Evolutionary conservation across 2,113 vertebrate genomes (phyloP), one percentile per base, ranked within the genome.

Genomic region (Ptyas mucosa): DNA sequence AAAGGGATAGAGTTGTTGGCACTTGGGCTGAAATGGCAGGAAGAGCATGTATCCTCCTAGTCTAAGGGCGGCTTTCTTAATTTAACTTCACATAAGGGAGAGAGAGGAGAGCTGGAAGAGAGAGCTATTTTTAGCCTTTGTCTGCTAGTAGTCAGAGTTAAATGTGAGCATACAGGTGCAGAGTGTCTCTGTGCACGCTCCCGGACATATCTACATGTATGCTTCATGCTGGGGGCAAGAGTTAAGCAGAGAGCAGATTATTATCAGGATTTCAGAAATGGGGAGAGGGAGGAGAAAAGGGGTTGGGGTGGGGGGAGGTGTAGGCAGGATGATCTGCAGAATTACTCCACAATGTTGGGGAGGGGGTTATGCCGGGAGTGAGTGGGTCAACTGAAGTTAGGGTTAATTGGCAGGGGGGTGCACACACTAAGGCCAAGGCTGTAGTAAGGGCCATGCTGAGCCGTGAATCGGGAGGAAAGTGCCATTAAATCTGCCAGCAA

Each of bases 401-500:
- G 10, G n/a, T 14, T 93, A 90, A 93, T 93, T 90, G 89, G 92
- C 54, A 53, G 89, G 81, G 92, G 55, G 34, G 20, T 43, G 89
- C 55, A 87, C n/a, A 57, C n/a, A 57, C 52, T 20, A 34, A 93
- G 54, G 89, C 52, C 92, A 69, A 64, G 53, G 92, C 75, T 86
- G 89, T 89, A 87, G 89, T 11, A 24, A 29, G 20, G 88, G 89
- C 75, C 88, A 90, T 61, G 89, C 89, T 93, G 92, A 90, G 89
- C 92, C 3, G 89, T 90, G 89, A 93, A 93, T 87, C 3, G 23
- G 89, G 89, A 90, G 92, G 92, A 87, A 93, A 90, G 55, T 90
- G 92, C 92, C 92, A 93, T 93, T 93, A 93, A 93, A 93, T 93
- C 92, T 93, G 92, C 92, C 92, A 93, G 92, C 92, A 64, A 93